phyloP scores from a whole-genome alignment of 2,888 invertebrate species.

The Morpho achilles region DNA sequence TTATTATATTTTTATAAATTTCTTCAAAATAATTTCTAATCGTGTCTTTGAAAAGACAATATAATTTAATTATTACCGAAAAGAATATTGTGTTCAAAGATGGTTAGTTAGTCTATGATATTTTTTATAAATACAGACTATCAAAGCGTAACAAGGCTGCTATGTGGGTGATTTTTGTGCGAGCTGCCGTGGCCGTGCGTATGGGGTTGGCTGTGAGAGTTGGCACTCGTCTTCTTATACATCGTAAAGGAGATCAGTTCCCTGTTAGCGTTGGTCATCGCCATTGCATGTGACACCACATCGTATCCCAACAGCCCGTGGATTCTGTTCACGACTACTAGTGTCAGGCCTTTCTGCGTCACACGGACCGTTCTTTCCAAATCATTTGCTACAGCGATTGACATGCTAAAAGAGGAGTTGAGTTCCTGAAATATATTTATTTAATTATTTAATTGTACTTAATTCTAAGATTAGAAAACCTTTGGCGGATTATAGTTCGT shows the following conservation, averaged over 20 bases:
- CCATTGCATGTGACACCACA: constrained; percentile 72
- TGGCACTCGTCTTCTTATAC: constrained; percentile 63
- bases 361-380: constrained; percentile 58
- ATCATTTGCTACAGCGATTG: constrained; percentile 53
- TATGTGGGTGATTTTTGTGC: constrained; percentile 44
- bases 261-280: constrained; percentile 71
- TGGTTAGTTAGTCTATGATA: background rate
- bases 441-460: background rate
- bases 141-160: constrained; percentile 58
- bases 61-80: no score
- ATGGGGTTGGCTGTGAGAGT: constrained; percentile 45
- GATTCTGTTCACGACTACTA: constrained; percentile 67
- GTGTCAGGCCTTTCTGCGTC: constrained; percentile 63
- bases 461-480: no score
- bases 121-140: constrained; percentile 14
- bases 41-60: no score
- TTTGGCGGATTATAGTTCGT: no score
- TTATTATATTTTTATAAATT: no score
- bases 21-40: no score
- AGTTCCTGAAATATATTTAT: constrained; percentile 51
- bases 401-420: constrained; percentile 58
- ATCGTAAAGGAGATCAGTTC: constrained; percentile 71
- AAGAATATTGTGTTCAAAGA: no score
- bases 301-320: constrained; percentile 72
- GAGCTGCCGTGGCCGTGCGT: constrained; percentile 37